Base-by-base conservation (phyloP, 2,113 vertebrate genomes). In the Archilochus colubris region DNA sequence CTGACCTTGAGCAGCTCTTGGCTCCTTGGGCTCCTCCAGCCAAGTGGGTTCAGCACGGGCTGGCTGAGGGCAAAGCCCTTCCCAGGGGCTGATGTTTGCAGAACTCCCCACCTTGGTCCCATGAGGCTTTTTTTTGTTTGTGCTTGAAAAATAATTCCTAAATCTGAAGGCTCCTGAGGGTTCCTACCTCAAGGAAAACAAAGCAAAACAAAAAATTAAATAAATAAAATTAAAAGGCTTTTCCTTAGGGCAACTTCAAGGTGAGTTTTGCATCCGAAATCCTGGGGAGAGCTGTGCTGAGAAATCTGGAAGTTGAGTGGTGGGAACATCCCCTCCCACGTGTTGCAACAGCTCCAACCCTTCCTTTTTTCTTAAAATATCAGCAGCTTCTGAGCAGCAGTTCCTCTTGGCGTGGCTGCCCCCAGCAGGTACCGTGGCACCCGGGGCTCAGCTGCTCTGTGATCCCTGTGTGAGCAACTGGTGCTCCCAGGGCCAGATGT, bases 291-390 rank as follows among this genome's bases (percentile, higher is more conserved):
- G 15, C 76, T 3, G 0, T 11, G 4, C 0, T 91, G 94, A 87
- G 93, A 95, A 96, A 95, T 78, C 88, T 96, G 94, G 88, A 94
- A 96, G 94, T 90, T 15, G 91, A 72, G 27, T 0, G 28, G 66
- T 54, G 84, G 0, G 48, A 90, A 81, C 76, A 76, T 91, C 75
- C 90, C 83, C 83, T 83, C 58, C 57, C 0, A 20, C 1, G 1
- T 92, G 88, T 84, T 5, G 31, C 91, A 93, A 93, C 6, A 0
- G 87, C 89, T 81, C 89, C 83, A 13, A 86, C 86, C 80, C 74
- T 92, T 93, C 95, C 95, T 91, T 80, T 53, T 43, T 95, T 95
- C 92, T 74, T 38, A 88, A 93, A 75, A 92, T 88, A 94, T 58
- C 5, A 1, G 38, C 72, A 69, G 72, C 76, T 95, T 68, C 89